Evolutionary conservation across 2,888 invertebrate genomes (phyloP).

Genomic region (Leptopilina myrica): DNA sequence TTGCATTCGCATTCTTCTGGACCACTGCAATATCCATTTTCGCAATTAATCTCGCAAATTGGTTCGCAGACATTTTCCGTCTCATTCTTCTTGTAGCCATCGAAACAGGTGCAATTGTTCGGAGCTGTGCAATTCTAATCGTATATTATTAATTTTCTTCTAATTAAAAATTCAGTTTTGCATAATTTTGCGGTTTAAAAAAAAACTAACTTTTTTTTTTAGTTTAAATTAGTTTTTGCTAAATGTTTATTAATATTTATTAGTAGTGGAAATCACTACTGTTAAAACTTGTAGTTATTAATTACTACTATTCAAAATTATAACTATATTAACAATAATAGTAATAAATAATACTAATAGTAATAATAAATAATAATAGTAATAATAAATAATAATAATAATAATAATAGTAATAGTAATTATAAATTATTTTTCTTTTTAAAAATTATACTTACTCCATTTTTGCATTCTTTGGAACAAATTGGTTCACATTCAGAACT

Average conservation of each 20-base stretch:
- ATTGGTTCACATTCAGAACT: conserved; percentile 58
- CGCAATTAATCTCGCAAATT: conserved; percentile 68
- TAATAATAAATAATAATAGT: too few relatives aligned
- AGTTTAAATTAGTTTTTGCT: too few relatives aligned
- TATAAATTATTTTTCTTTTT: too few relatives aligned
- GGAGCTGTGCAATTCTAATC: conserved; percentile 58
- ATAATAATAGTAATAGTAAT: too few relatives aligned
- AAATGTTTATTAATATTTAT: too few relatives aligned
- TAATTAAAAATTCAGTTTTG: not conserved
- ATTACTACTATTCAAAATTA: too few relatives aligned
- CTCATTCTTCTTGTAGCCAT: conserved; percentile 52
- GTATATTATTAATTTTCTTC: not conserved
- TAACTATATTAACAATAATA: too few relatives aligned
- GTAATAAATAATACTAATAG: too few relatives aligned
- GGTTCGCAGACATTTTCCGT: conserved; percentile 57
- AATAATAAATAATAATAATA: too few relatives aligned
- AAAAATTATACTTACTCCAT: conserved; percentile 56
- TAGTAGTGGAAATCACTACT: too few relatives aligned
- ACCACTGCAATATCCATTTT: conserved; percentile 70
- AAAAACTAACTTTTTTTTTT: too few relatives aligned
- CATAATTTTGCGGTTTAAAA: not conserved
- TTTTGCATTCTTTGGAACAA: conserved; percentile 63
- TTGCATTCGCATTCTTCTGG: conserved; percentile 54
- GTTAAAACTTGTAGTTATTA: too few relatives aligned
- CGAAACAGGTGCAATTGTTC: conserved; percentile 55